Conservation (phyloP, 2,113 vertebrate genomes). For the Lamprologus sp. region DNA sequence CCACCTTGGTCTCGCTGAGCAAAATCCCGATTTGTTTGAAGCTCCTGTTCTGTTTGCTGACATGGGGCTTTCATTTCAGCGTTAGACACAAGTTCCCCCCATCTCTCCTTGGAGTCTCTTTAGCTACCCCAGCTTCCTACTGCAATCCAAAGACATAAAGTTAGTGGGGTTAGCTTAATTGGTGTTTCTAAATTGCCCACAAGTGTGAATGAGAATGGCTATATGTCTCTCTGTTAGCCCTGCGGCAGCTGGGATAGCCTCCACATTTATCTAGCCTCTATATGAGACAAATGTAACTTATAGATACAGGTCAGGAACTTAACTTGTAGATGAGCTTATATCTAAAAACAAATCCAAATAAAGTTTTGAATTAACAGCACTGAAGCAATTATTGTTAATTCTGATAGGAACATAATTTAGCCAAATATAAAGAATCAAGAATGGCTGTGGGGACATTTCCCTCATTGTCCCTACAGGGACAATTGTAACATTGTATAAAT, state of each 20-base stretch:
- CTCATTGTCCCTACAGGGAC: background rate
- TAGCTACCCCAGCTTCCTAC: background rate
- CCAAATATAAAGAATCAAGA: background rate
- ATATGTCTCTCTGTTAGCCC: background rate
- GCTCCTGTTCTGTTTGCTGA: background rate
- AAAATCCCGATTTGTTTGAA: background rate
- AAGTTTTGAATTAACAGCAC: background rate
- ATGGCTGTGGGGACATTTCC: rapidly evolving
- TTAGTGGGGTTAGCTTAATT: background rate
- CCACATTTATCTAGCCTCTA: background rate
- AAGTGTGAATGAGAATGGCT: background rate
- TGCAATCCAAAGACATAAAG: background rate
- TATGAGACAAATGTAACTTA: background rate
- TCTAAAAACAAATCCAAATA: background rate
- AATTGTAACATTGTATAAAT: background rate
- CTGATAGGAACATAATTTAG: background rate
- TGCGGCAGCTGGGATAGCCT: background rate
- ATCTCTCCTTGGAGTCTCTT: background rate
- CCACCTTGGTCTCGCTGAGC: background rate
- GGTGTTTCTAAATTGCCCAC: background rate
- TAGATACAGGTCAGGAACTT: background rate
- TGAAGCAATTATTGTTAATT: background rate
- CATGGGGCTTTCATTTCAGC: rapidly evolving
- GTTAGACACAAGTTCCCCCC: background rate
- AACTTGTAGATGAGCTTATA: background rate